Conservation (phyloP, 2,797 vertebrate species). For the Nyctibius grandis region DNA sequence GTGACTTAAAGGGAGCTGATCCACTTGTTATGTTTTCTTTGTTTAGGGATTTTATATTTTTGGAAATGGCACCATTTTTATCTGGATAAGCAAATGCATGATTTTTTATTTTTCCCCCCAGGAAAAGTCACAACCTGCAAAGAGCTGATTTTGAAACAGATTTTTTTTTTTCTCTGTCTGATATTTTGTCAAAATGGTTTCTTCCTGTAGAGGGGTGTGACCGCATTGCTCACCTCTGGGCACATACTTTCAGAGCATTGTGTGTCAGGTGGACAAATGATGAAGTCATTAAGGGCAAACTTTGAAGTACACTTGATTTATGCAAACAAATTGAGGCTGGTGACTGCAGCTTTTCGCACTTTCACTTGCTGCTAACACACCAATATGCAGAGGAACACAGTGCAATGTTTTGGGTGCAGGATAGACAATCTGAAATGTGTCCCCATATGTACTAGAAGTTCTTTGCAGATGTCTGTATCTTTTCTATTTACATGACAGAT, state of each 20-base stretch:
- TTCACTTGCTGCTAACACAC: not conserved
- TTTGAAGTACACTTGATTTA: not conserved
- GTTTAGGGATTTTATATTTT: not conserved
- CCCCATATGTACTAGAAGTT: constrained; percentile 29
- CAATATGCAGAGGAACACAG: not conserved
- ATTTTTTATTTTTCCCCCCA: not conserved
- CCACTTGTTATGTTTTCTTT: not conserved
- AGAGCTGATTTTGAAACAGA: not conserved
- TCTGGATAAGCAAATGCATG: not conserved
- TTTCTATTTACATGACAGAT: constrained; percentile 56
- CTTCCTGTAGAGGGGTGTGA: not conserved
- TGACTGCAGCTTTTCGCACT: constrained; percentile 7
- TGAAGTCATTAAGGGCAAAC: not conserved
- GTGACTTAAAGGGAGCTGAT: not conserved
- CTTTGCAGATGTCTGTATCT: constrained; percentile 48
- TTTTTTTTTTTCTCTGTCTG: not conserved
- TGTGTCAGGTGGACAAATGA: not conserved
- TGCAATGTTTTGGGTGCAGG: constrained; percentile 23
- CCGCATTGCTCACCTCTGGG: not conserved
- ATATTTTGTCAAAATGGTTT: not conserved
- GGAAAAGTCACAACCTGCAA: constrained; percentile 1
- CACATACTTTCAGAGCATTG: not conserved
- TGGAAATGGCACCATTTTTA: not conserved
- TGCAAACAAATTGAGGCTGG: not conserved
- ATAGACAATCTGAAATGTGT: constrained; percentile 36